These are phyloP conservation scores for Bombus soroeensis DNA, from an alignment of 1,140 invertebrate genomes.

Conservation along the genomic window DNA sequence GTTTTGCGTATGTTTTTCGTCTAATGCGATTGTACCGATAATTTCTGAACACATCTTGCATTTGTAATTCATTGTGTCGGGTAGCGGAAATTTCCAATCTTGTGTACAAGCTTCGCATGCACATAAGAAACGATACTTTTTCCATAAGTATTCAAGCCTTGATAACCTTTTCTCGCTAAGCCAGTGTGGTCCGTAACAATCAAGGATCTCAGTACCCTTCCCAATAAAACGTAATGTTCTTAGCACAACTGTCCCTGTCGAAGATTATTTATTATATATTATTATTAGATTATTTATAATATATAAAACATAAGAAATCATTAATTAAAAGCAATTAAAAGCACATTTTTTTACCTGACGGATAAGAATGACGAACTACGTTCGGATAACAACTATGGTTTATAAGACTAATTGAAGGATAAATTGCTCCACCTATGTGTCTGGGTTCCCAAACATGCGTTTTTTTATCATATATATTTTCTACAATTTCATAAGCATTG, in stretches of 20 bases:
- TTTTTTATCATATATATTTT: slow-evolving; percentile 78
- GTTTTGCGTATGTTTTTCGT: not conserved
- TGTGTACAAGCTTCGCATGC: slow-evolving; percentile 83
- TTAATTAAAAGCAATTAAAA: not conserved
- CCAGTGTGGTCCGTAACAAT: slow-evolving; percentile 86
- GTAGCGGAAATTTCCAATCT: slow-evolving; percentile 80
- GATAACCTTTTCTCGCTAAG: slow-evolving; percentile 76
- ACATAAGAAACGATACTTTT: slow-evolving; percentile 85
- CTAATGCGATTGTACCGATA: not conserved
- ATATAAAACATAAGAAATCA: not conserved
- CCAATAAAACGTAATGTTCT: slow-evolving; percentile 81
- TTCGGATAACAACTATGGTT: slow-evolving; percentile 86
- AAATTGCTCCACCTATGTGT: slow-evolving; percentile 85
- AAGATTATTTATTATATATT: slow-evolving; percentile 39
- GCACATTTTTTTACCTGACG: slow-evolving; percentile 66
- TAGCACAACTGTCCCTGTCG: slow-evolving; percentile 82
- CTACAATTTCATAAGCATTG: slow-evolving; percentile 87
- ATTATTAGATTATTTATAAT: too few relatives aligned
- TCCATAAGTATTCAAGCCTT: slow-evolving; percentile 79
- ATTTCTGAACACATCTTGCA: slow-evolving; percentile 61
- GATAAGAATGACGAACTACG: slow-evolving; percentile 83
- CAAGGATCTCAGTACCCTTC: slow-evolving; percentile 84
- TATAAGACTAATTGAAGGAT: slow-evolving; percentile 85
- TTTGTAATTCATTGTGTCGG: slow-evolving; percentile 63
- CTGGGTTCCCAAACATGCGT: slow-evolving; percentile 75